A percentile compares a stretch with the other conserved stretches of the same genome.
Evolutionary conservation across 30 jellyfish, hydroid and myxozoan genomes (phyloP).

Genomic region (Sanderia malayensis): DNA sequence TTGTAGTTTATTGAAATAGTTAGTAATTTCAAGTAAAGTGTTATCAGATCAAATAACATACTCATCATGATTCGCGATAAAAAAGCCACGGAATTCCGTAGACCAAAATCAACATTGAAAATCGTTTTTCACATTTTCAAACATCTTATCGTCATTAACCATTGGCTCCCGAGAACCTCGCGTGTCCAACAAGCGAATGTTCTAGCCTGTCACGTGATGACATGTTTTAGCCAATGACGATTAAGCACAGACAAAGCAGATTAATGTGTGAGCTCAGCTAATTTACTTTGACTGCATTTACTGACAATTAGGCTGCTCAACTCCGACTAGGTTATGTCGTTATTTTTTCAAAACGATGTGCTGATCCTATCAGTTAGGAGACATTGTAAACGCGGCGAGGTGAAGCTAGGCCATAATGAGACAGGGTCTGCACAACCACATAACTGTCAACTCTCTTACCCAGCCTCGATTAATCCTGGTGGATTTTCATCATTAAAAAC

Average conservation of each 20-base stretch:
- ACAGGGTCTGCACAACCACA: neutral
- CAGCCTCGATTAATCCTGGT: neutral
- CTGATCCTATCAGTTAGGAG: neutral
- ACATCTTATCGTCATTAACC: too few species aligned
- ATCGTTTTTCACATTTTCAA: too few species aligned
- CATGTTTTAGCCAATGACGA: neutral
- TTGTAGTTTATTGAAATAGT: neutral
- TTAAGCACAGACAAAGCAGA: neutral
- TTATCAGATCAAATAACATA: neutral
- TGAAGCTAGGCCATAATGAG: neutral
- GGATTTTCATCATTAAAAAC: neutral
- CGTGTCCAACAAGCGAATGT: too few species aligned
- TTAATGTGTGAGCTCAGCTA: neutral
- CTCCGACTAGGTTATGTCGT: neutral
- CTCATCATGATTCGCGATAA: neutral
- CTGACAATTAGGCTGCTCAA: neutral
- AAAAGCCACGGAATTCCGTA: neutral
- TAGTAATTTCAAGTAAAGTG: neutral
- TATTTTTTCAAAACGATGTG: neutral
- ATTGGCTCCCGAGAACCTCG: too few species aligned
- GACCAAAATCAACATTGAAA: too few species aligned
- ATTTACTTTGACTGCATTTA: neutral
- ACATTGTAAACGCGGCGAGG: neutral
- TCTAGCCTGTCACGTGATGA: neutral
- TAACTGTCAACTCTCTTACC: neutral